Evolutionary conservation across 2,797 vertebrate species (phyloP).

Genomic region (Galaxias olidus): DNA sequence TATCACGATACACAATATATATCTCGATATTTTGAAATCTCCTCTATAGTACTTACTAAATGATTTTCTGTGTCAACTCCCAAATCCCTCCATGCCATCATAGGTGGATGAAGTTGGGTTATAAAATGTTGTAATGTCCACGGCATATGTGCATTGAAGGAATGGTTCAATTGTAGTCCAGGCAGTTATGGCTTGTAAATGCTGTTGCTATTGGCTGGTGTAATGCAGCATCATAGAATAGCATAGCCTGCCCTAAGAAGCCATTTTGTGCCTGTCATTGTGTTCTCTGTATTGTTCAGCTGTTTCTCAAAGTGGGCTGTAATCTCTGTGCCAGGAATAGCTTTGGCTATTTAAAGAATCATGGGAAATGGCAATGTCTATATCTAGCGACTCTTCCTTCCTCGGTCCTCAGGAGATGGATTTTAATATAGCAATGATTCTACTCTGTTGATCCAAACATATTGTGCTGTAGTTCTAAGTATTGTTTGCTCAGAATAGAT

Average conservation of each 20-base stretch:
- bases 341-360: conserved; percentile 43
- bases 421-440: conserved; percentile 36
- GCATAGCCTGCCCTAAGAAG: background rate
- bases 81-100: too few species aligned
- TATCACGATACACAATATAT: too few species aligned
- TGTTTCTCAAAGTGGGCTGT: conserved; percentile 23
- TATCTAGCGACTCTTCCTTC: conserved; percentile 49
- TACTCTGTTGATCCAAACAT: conserved; percentile 7
- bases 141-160: too few species aligned
- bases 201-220: background rate
- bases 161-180: too few species aligned
- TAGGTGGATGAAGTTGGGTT: too few species aligned
- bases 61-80: too few species aligned
- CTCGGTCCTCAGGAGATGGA: conserved; percentile 36
- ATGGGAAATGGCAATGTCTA: conserved; percentile 48
- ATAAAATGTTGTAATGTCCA: too few species aligned
- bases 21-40: too few species aligned
- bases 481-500: conserved; percentile 2
- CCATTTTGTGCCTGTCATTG: too few species aligned
- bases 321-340: conserved; percentile 39
- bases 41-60: too few species aligned
- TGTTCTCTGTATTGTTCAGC: conserved; percentile 21
- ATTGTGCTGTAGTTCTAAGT: background rate
- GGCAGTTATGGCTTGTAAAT: conserved; percentile 9
- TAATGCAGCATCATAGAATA: conserved; percentile 10